Evolutionary conservation across 2,797 vertebrate species (phyloP), one percentile per base, ranked within the genome.

Genomic region (Odontamblyopus rebecca): DNA sequence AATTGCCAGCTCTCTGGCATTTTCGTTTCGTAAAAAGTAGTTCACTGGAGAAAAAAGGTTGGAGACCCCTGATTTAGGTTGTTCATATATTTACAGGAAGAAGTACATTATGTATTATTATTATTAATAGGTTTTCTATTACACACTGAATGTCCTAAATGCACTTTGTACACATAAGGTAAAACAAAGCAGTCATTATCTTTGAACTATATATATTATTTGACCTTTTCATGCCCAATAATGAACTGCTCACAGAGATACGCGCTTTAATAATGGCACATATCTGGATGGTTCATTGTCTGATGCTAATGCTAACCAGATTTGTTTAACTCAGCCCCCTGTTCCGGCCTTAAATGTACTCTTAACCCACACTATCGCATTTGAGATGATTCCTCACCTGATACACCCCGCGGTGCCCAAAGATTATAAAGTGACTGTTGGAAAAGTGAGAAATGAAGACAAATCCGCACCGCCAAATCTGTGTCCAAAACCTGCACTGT

Each of bases 221-320:
- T 3, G 5, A 32, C 30, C 30, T 35, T 35, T 35, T 35, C 32
- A 35, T 6, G 30, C 3, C 30, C 30, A 41, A 41, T 2, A 44
- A 44, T 44, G 12, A 48, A 48, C 4, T 4, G 3, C 44, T 12
- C 12, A 15, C 1, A 9, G 9, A 26, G 9, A 57, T 11, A 12
- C 12, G 23, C 13, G 5, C 16, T 29, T 60, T 5, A 61, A 32
- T 30, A 30, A 32, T 30, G 15, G 7, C 13, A 9, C 61, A 29
- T 2, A 48, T 19, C 1, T 23, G 35, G 7, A 5, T 65, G 41
- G 15, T 18, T 50, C 64, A 66, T 51, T 66, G 3, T 13, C 26
- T 64, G 41, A 50, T 27, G 77, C 70, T 78, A 79, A 64, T 1
- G 3, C 38, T 27, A 81, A 78, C 79, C 72, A 65, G 15, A 48